Evolutionary conservation across 2,888 invertebrate species (phyloP).

Genomic region (Callimorpha dominula): DNA sequence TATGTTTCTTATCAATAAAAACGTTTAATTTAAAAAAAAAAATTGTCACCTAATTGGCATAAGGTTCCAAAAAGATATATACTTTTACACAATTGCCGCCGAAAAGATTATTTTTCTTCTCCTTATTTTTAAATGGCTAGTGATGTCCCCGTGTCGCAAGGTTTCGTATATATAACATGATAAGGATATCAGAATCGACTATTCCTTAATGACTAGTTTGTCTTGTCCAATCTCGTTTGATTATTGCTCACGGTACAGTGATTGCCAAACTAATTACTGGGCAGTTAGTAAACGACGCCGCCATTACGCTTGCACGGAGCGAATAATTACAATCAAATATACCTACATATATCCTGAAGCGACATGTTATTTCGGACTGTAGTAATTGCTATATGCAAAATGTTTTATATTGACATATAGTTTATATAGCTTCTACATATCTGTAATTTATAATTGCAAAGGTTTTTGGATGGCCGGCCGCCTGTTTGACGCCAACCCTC

Average conservation of each 20-base stretch:
- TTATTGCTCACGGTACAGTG: constrained; percentile 16
- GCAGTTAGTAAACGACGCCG: neutral
- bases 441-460: no score
- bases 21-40: no score
- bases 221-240: constrained; percentile 8
- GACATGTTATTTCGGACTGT: neutral
- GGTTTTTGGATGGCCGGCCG: no score
- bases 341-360: neutral
- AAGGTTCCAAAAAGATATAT: no score
- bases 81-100: no score
- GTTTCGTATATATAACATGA: constrained; percentile 5
- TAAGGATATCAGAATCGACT: no score
- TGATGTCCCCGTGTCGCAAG: neutral
- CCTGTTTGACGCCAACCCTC: no score
- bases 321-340: constrained; percentile 9
- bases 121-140: no score
- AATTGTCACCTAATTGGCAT: no score
- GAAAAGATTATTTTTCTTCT: no score
- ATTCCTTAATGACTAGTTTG: neutral
- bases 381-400: neutral
- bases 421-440: no score
- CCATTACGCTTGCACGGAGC: constrained; percentile 11
- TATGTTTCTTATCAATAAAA: no score
- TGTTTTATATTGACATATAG: neutral
- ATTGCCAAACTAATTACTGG: constrained; percentile 14